These are phyloP conservation scores for Orientallactaga bullata DNA, from an alignment of 2,113 vertebrate species.

Conservation along the genomic window DNA sequence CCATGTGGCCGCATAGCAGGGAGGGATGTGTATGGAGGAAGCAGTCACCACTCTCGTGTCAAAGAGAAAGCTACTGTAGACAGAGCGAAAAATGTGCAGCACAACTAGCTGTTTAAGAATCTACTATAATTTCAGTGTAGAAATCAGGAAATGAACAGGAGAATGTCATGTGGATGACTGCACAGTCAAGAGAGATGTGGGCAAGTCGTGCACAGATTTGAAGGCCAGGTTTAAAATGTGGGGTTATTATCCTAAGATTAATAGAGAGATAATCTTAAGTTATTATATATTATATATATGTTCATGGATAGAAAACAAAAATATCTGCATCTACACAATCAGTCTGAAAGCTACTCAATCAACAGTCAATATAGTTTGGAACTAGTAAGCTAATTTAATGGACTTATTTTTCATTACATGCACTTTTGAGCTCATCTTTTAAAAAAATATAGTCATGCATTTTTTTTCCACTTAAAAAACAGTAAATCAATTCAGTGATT, in stretches of 20 bases:
- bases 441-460: not conserved
- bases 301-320: not conserved
- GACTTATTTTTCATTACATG: not conserved
- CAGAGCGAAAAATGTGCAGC: not conserved
- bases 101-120: not conserved
- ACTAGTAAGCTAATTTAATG: not conserved
- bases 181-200: not conserved
- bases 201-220: not conserved
- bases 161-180: not conserved
- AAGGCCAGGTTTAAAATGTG: not conserved
- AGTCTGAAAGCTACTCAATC: slow-evolving; percentile 20
- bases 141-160: not conserved
- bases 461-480: not conserved
- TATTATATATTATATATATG: not conserved
- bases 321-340: not conserved
- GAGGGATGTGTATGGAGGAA: not conserved
- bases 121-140: not conserved
- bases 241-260: not conserved
- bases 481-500: not conserved
- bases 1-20: not conserved
- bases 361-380: not conserved
- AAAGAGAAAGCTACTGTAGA: not conserved
- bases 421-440: not conserved
- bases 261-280: not conserved
- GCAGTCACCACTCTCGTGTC: not conserved